Conservation (phyloP, 2,888 invertebrate species). For the Bedellia somnulentella region DNA sequence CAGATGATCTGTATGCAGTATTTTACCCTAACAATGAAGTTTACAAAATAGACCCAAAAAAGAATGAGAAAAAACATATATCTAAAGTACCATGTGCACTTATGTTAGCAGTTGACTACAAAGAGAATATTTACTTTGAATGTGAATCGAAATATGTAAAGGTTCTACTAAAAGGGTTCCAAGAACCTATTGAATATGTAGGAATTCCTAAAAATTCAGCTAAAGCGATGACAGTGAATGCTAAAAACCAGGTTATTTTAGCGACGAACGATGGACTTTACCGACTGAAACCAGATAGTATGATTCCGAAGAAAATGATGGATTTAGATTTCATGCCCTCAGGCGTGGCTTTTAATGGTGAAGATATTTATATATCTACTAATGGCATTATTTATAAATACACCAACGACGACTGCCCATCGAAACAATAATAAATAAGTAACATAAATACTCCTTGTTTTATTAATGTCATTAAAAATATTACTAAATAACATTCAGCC, state of each 20-base stretch:
- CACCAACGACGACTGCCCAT: slow-evolving; percentile 17
- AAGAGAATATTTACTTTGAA: slow-evolving; percentile 41
- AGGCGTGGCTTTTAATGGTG: slow-evolving; percentile 27
- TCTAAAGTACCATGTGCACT: slow-evolving; percentile 39
- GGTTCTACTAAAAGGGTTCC: slow-evolving; percentile 36
- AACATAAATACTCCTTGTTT: too few species aligned
- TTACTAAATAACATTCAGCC: too few species aligned
- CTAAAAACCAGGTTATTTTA: slow-evolving; percentile 22
- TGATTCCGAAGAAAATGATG: slow-evolving; percentile 46
- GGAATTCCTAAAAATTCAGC: slow-evolving; percentile 40
- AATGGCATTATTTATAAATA: slow-evolving; percentile 40
- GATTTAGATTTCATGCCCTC: slow-evolving; percentile 36
- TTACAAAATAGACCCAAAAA: slow-evolving; percentile 24
- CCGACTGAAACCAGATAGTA: slow-evolving; percentile 25
- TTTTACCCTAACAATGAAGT: slow-evolving; percentile 41
- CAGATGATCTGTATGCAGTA: slow-evolving; percentile 31
- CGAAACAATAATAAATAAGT: not conserved
- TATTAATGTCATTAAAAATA: too few species aligned
- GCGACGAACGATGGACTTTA: slow-evolving; percentile 46
- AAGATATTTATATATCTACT: slow-evolving; percentile 28
- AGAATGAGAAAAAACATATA: slow-evolving; percentile 30
- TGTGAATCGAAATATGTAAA: slow-evolving; percentile 50
- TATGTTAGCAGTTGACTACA: slow-evolving; percentile 35
- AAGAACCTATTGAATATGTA: slow-evolving; percentile 43
- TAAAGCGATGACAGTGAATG: slow-evolving; percentile 30